A percentile compares a stretch with the other conserved stretches of the same genome.
These are phyloP conservation scores for Cephalopterus ornatus DNA, from an alignment of 2,113 vertebrate species.

Conservation along the genomic window DNA sequence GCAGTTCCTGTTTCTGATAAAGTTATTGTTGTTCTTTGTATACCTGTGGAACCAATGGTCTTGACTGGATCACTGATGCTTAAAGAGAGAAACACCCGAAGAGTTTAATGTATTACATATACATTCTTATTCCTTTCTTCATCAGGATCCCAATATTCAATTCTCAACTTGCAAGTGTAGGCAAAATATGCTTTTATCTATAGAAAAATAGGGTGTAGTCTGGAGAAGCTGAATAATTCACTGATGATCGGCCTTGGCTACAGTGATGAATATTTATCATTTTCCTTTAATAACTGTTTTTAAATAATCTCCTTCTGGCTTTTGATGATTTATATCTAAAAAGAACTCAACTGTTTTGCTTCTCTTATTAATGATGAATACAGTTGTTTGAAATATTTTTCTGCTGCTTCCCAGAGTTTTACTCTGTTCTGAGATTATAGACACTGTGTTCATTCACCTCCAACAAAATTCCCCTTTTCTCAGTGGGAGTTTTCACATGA, in stretches of 20 bases:
- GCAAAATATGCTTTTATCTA: slow-evolving; percentile 56
- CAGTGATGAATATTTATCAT: not conserved
- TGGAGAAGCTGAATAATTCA: slow-evolving; percentile 41
- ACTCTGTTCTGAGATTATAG: not conserved
- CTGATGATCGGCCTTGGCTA: slow-evolving; percentile 51
- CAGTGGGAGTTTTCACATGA: not conserved
- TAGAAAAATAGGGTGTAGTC: slow-evolving; percentile 52
- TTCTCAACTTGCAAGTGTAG: slow-evolving; percentile 45
- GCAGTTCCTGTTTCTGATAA: not conserved
- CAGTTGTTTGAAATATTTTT: not conserved
- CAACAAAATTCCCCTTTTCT: not conserved
- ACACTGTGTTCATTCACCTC: not conserved
- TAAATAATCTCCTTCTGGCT: not conserved
- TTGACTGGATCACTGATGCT: not conserved
- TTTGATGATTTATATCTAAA: slow-evolving; percentile 48
- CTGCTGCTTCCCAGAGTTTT: not conserved
- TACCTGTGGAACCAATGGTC: not conserved
- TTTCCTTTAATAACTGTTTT: slow-evolving; percentile 8
- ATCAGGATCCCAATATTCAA: not conserved
- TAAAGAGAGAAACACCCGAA: not conserved
- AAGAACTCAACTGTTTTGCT: not conserved
- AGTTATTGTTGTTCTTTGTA: not conserved
- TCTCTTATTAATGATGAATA: not conserved
- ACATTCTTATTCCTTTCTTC: not conserved
- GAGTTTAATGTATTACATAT: not conserved